Evolutionary conservation across 2,888 invertebrate species (phyloP).

Genomic region (Pachycephus smyrnensis): DNA sequence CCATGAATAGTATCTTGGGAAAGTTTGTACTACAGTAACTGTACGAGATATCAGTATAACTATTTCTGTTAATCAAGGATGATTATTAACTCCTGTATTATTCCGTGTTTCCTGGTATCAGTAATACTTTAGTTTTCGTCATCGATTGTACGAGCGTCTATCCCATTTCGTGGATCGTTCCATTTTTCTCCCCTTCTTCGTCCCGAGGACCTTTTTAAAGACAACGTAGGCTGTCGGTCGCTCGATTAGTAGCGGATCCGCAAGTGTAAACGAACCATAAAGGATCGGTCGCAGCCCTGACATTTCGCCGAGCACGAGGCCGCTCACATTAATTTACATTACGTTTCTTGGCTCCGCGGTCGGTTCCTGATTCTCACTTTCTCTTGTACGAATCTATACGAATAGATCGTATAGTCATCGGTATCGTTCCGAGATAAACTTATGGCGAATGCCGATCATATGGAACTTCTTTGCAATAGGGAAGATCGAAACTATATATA

Average conservation of each 20-base stretch:
- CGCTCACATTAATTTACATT: constrained; percentile 34
- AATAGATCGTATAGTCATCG: not conserved
- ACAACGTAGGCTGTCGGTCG: not conserved
- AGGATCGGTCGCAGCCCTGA: constrained; percentile 35
- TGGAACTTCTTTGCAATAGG: not conserved
- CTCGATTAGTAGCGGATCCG: not conserved
- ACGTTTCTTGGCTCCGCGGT: constrained; percentile 20
- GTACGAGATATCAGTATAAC: not conserved
- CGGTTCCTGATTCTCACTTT: constrained; percentile 33
- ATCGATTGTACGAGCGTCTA: not conserved
- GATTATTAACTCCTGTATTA: not conserved
- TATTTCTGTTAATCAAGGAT: not conserved
- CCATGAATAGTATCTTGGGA: not conserved
- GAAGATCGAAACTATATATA: not conserved
- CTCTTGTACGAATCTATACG: constrained; percentile 11
- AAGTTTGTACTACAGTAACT: not conserved
- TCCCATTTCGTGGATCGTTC: not conserved
- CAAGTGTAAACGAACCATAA: constrained; percentile 16
- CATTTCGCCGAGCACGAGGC: constrained; percentile 38
- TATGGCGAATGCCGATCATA: not conserved
- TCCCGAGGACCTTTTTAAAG: not conserved
- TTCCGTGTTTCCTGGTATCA: not conserved
- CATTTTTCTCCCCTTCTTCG: not conserved
- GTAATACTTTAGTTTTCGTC: not conserved
- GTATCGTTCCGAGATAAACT: not conserved